phyloP scores from a whole-genome alignment of 2,113 vertebrate species.

The Nannobrachium achirus region DNA sequence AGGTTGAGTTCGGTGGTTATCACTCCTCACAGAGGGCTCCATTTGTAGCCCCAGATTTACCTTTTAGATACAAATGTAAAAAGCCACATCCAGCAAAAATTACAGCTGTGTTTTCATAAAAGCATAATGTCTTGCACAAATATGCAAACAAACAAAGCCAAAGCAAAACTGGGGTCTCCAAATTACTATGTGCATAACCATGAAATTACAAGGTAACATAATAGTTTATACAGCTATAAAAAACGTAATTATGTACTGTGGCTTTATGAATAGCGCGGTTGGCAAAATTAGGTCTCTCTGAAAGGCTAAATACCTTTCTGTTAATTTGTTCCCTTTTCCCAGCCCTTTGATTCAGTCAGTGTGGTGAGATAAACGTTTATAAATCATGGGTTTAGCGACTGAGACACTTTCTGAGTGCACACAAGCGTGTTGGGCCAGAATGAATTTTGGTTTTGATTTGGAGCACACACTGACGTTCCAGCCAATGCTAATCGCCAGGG shows the following conservation, averaged over 20 bases:
- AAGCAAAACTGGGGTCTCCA: conserved; percentile 82
- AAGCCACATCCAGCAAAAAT: conserved; percentile 77
- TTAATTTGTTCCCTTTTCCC: conserved; percentile 71
- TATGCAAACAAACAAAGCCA: conserved; percentile 85
- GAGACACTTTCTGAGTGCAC: conserved; percentile 58
- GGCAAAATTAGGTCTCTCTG: conserved; percentile 79
- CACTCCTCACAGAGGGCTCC: conserved; percentile 16
- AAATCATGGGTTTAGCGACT: conserved; percentile 65
- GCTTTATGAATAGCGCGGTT: conserved; percentile 78
- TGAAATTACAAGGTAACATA: conserved; percentile 88
- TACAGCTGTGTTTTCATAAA: conserved; percentile 68
- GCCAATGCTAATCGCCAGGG: conserved; percentile 62
- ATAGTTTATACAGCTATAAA: conserved; percentile 84
- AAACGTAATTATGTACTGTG: conserved; percentile 82
- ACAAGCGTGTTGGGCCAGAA: conserved; percentile 51
- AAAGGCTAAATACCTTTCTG: conserved; percentile 77
- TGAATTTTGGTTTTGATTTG: conserved; percentile 61
- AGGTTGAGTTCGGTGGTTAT: background rate
- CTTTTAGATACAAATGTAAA: conserved; percentile 22
- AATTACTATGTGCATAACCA: conserved; percentile 80
- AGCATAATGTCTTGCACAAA: conserved; percentile 79
- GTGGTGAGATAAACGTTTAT: conserved; percentile 70
- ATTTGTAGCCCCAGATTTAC: conserved; percentile 31
- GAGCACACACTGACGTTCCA: conserved; percentile 51
- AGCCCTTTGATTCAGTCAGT: conserved; percentile 68